Evolutionary conservation across 2,888 invertebrate genomes (phyloP).

Genomic region (Ophion costatus): DNA sequence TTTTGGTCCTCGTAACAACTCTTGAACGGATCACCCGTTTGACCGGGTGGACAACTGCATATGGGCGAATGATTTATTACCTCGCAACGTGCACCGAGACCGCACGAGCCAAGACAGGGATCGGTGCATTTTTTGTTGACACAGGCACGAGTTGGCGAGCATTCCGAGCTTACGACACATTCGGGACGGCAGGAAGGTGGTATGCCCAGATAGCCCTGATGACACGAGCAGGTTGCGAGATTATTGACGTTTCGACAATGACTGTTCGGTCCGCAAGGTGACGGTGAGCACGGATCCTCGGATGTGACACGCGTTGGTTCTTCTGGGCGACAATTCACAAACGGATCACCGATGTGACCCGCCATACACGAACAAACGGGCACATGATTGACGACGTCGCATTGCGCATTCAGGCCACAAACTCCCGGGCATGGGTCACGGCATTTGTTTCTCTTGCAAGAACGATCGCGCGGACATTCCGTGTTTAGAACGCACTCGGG

Average conservation of each 20-base stretch:
- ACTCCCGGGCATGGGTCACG: slow-evolving; percentile 93
- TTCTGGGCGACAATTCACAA: slow-evolving; percentile 80
- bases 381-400: slow-evolving; percentile 90
- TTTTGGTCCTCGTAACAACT: slow-evolving; percentile 87
- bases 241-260: slow-evolving; percentile 82
- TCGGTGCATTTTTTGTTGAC: slow-evolving; percentile 89
- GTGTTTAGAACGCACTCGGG: slow-evolving; percentile 92
- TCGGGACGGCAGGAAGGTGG: slow-evolving; percentile 84
- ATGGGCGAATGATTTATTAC: slow-evolving; percentile 85
- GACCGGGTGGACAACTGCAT: slow-evolving; percentile 83
- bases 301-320: slow-evolving; percentile 65
- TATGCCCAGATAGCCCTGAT: slow-evolving; percentile 83
- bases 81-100: slow-evolving; percentile 85
- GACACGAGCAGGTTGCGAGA: slow-evolving; percentile 84
- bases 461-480: slow-evolving; percentile 90
- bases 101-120: slow-evolving; percentile 85
- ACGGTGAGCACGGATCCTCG: slow-evolving; percentile 81
- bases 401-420: slow-evolving; percentile 91
- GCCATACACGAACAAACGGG: slow-evolving; percentile 86
- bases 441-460: slow-evolving; percentile 92
- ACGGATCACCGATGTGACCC: slow-evolving; percentile 83
- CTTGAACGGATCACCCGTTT: slow-evolving; percentile 91
- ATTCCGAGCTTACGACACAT: slow-evolving; percentile 83
- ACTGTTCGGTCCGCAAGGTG: slow-evolving; percentile 83
- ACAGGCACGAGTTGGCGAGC: slow-evolving; percentile 86